Base-by-base conservation (phyloP, 2,797 vertebrate genomes). In the Gallirallus australis region DNA sequence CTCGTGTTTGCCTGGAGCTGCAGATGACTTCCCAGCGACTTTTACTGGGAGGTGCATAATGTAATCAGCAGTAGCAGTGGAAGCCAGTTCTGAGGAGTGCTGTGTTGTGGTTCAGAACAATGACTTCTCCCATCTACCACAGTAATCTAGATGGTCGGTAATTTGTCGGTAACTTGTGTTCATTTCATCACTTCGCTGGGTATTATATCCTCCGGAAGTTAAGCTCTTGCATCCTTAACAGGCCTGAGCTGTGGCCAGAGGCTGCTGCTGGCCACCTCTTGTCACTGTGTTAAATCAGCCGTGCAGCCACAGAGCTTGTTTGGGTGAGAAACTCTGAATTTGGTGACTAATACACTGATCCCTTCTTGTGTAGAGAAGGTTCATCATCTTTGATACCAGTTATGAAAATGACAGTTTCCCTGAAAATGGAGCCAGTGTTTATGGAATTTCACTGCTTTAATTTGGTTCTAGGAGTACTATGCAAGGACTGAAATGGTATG, bases 221-320 rank as follows among this genome's bases (percentile, higher is more conserved):
- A 42, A 39, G 57, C 19, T 35, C 9, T 69, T 68, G 14, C 15
- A 64, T 52, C 57, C 33, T 60, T 31, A 77, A 68, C 7, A 3
- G 24, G 42, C 21, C 31, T 50, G 24, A 75, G 20, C 30, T 61
- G 30, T 66, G 63, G 31, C 53, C 39, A 21, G 54, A 70, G 33
- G 6, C 52, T 21, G 40, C 28, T 45, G 31, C 25, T 75, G 56
- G 24, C 47, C 12, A 3, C 56, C 23, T 31, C 15, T 47, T 77
- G 73, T 77, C 7, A 13, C 40, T 60, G 24, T 40, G 17, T 37
- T 82, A 50, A 75, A 63, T 72, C 35, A 37, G 59, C 53, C 0
- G 0, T 72, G 25, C 21, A 47, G 24, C 8, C 1, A 0, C 27
- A 5, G 16, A 27, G 21, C 52, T 48, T 45, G 14, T 81, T 83